phyloP scores from a whole-genome alignment of 2,797 vertebrate species.

The Thalassophryne amazonica region DNA sequence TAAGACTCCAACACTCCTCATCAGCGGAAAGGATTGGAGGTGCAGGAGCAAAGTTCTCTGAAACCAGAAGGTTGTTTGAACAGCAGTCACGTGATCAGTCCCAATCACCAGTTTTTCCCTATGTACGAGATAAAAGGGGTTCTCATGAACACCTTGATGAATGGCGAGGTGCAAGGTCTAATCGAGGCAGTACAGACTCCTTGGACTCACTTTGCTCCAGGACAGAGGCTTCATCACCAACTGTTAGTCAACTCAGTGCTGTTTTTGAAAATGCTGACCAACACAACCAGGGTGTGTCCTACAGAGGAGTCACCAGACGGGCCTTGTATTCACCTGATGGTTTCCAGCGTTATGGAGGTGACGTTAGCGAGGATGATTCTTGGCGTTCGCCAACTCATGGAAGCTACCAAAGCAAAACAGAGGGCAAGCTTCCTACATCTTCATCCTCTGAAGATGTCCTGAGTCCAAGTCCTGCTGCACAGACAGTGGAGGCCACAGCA shows the following conservation, averaged over 20 bases:
- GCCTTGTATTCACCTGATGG: conserved; percentile 84
- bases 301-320: conserved; percentile 73
- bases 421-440: conserved; percentile 69
- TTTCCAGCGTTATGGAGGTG: conserved; percentile 68
- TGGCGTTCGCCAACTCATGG: conserved; percentile 73
- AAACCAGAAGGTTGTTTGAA: conserved; percentile 95
- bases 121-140: conserved; percentile 84
- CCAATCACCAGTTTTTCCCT: conserved; percentile 85
- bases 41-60: conserved; percentile 87
- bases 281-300: conserved; percentile 49
- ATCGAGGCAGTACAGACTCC: conserved; percentile 93
- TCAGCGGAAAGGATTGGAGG: conserved; percentile 80
- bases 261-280: conserved; percentile 92
- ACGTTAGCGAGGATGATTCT: conserved; percentile 79
- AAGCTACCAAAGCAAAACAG: conserved; percentile 51
- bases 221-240: conserved; percentile 92
- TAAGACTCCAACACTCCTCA: conserved; percentile 85
- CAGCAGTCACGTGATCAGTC: conserved; percentile 84
- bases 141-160: conserved; percentile 89
- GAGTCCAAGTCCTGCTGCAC: conserved; percentile 65
- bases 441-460: conserved; percentile 78
- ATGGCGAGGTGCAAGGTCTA: conserved; percentile 87
- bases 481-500: conserved; percentile 40
- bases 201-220: conserved; percentile 95
- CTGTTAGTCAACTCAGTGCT: conserved; percentile 95